These are phyloP conservation scores for Cichlasoma orientale DNA, from an alignment of 2,797 vertebrate species.

Conservation along the genomic window DNA sequence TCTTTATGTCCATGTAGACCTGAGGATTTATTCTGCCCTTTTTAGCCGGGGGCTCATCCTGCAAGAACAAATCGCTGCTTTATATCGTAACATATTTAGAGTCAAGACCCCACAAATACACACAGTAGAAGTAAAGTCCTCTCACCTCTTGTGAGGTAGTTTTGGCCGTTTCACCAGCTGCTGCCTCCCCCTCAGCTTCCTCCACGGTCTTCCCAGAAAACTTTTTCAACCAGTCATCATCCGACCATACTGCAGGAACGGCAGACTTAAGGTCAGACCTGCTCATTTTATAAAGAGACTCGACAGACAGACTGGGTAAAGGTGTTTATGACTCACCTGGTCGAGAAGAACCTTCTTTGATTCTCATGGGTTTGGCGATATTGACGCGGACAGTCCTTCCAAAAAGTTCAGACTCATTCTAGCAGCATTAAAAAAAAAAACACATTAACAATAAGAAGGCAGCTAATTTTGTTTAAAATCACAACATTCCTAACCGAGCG, in stretches of 20 bases:
- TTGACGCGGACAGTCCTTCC: slow-evolving; percentile 96
- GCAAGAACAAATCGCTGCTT: slow-evolving; percentile 24
- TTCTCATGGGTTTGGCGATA: slow-evolving; percentile 96
- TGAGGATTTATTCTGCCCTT: slow-evolving; percentile 93
- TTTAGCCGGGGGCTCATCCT: slow-evolving; percentile 91
- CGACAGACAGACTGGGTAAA: accelerated
- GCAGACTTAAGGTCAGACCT: background rate
- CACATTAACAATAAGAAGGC: background rate
- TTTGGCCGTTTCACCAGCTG: slow-evolving; percentile 77
- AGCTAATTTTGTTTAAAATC: background rate
- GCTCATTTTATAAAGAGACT: too few species aligned
- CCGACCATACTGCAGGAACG: slow-evolving; percentile 89
- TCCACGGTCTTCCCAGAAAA: slow-evolving; percentile 96
- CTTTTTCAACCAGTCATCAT: slow-evolving; percentile 98
- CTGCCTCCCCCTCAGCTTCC: slow-evolving; percentile 84
- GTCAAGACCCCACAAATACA: background rate
- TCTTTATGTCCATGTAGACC: slow-evolving; percentile 99
- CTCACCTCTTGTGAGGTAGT: slow-evolving; percentile 86
- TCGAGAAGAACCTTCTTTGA: slow-evolving; percentile 96
- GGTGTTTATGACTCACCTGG: slow-evolving; percentile 81
- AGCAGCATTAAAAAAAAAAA: background rate
- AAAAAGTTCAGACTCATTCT: slow-evolving; percentile 96
- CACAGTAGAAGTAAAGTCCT: background rate
- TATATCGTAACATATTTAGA: background rate
- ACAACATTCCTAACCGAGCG: background rate